Conservation (phyloP, 2,113 vertebrate genomes). For the Lota lota region DNA sequence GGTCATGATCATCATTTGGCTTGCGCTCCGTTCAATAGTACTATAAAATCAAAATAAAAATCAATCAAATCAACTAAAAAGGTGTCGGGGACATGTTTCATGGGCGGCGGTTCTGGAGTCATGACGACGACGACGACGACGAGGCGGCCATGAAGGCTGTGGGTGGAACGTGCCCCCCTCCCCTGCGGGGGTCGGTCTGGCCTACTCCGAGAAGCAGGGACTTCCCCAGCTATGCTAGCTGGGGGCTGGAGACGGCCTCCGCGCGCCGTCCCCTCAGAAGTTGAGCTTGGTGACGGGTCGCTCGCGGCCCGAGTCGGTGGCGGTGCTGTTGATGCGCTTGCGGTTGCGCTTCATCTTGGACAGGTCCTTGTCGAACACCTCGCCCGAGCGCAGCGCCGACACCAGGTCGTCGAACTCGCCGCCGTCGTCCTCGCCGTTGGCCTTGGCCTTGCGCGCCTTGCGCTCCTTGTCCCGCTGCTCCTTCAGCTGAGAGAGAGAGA, state of each 20-base stretch:
- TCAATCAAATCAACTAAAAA: not conserved
- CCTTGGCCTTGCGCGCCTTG: slow-evolving; percentile 89
- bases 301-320: slow-evolving; percentile 85
- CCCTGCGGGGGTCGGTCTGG: not conserved
- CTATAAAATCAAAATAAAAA: slow-evolving; percentile 15
- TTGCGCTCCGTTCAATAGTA: slow-evolving; percentile 30
- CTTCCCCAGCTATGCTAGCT: too few species aligned
- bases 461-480: slow-evolving; percentile 93
- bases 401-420: slow-evolving; percentile 97
- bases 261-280: slow-evolving; percentile 71
- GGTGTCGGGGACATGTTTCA: slow-evolving; percentile 29
- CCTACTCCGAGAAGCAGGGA: slow-evolving; percentile 34
- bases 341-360: slow-evolving; percentile 97
- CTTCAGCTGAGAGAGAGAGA: slow-evolving; percentile 79
- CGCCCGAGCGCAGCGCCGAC: slow-evolving; percentile 91
- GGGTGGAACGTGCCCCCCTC: too few species aligned
- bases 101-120: slow-evolving; percentile 22
- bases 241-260: not conserved
- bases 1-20: slow-evolving; percentile 51
- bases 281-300: slow-evolving; percentile 94
- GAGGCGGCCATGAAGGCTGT: too few species aligned
- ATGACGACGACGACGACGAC: not conserved
- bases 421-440: slow-evolving; percentile 87
- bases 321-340: slow-evolving; percentile 88
- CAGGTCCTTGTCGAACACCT: slow-evolving; percentile 98